phyloP scores from a whole-genome alignment of 1,140 invertebrate species.

The Hycleus phaleratus region DNA sequence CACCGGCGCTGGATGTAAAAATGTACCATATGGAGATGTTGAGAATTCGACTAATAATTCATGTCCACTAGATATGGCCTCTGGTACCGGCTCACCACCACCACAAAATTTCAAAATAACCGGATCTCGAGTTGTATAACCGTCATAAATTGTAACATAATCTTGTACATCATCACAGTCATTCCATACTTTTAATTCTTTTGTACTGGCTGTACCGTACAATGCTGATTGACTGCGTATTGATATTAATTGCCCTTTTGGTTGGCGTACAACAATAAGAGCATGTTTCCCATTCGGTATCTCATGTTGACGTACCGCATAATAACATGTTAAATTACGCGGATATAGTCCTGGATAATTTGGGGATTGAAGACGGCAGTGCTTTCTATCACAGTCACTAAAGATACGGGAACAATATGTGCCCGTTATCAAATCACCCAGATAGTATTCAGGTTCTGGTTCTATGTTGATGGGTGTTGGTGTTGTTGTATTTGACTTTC shows the following conservation, averaged over 20 bases:
- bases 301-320: constrained; percentile 69
- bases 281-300: constrained; percentile 70
- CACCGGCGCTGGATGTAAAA: constrained; percentile 67
- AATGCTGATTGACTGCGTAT: constrained; percentile 62
- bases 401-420: constrained; percentile 86
- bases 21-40: constrained; percentile 82
- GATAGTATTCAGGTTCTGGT: constrained; percentile 52
- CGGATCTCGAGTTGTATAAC: constrained; percentile 80
- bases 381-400: constrained; percentile 79
- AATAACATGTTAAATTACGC: constrained; percentile 81
- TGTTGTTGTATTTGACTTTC: constrained; percentile 2
- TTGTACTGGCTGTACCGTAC: constrained; percentile 42
- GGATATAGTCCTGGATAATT: constrained; percentile 89
- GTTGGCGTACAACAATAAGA: constrained; percentile 72
- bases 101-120: constrained; percentile 85
- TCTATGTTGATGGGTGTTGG: constrained; percentile 31
- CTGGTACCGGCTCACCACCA: constrained; percentile 71
- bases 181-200: constrained; percentile 55
- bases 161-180: constrained; percentile 81
- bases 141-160: constrained; percentile 82
- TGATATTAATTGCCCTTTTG: constrained; percentile 73
- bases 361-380: constrained; percentile 79
- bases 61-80: constrained; percentile 73
- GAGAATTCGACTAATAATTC: constrained; percentile 83
- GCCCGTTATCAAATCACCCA: constrained; percentile 77